Evolutionary conservation across 2,797 vertebrate genomes (phyloP), one percentile per base, ranked within the genome.

Genomic region (Melanotaenia pygmaea): DNA sequence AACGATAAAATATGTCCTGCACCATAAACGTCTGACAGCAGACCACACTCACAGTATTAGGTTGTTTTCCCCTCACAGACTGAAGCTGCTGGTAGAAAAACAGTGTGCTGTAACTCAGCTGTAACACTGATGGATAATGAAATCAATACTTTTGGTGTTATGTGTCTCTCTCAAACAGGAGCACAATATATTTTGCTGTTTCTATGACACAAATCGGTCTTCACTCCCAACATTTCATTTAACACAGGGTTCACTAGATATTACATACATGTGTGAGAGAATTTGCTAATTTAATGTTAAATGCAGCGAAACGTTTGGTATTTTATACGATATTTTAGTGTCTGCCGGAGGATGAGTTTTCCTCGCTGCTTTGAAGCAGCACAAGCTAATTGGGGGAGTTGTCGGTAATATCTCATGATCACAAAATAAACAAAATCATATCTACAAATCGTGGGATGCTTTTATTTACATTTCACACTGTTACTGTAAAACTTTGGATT

Each of bases 141-240:
- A 75, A 84, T 85, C 82, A 70, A 87, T 88, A 68, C 56, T 38
- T 80, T 70, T 66, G 67, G 59, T 64, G 67, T 80, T 79, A 86
- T 78, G 58, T 58, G 70, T 81, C 76, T 56, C 74, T 74, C 78
- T 67, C 64, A 69, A 81, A 69, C 35, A 43, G 84, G 56, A 65
- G 77, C 72, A 88, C 79, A 61, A 86, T 83, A 87, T 85, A 91
- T 81, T 80, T 79, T 67, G 47, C 8, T 11, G 47, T 50, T 50
- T n/a, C 84, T 83, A 77, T 86, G 84, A 87, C 79, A 59, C 47
- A 63, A 84, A 88, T 89, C 71, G 80, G 81, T 86, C 72, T 81
- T n/a, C 64, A 72, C 74, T 66, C 38, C 22, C 35, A 67, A 59
- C 66, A 51, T 70, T 65, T 71, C 67, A 85, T 82, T 43, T 89